Base-by-base conservation (phyloP, 2,888 invertebrate species). In the Leptogaster cylindrica region DNA sequence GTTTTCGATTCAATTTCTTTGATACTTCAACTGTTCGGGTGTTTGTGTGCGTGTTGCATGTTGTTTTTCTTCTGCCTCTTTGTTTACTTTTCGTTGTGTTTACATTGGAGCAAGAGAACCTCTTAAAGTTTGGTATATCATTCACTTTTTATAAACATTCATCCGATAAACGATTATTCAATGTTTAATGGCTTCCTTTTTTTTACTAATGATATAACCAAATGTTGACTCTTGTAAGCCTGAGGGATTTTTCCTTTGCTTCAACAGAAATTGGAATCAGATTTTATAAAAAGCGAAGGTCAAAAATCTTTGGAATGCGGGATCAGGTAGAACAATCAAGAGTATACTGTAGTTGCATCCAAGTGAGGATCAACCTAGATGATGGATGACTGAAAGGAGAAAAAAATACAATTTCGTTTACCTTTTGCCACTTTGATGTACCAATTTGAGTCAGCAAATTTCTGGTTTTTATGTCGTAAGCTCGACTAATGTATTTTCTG, bases 61-160 rank as follows among this genome's bases (percentile, higher is more conserved):
- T n/a, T n/a, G n/a, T n/a, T n/a, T n/a, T n/a, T n/a, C n/a, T n/a
- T n/a, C n/a, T n/a, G n/a, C n/a, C n/a, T n/a, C 20, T 55, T 55
- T 55, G 18, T 55, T 55, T 36, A 36, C 52, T 20, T 20, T 55
- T 18, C 55, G 5, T 6, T 7, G 2, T 55, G 55, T 55, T 55
- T 55, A 55, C 36, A 10, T 10, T 36, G 3, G 23, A 25, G 36
- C 20, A 36, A 55, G 25, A 12, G 55, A 36, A 36, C 31, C 55
- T 31, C 55, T 55, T 55, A 31, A 8, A 55, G 23, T 55, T 8
- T 23, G 33, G 23, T 36, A 39, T 39, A n/a, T 6, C 18, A 31
- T 55, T 28, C 18, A 36, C 12, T 39, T 23, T 8, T 55, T 55
- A 39, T 39, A 55, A 55, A 55, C 55, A 55, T 23, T 55, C 23